Evolutionary conservation across 1,140 invertebrate species (phyloP).

Genomic region (Pararge aegeria): DNA sequence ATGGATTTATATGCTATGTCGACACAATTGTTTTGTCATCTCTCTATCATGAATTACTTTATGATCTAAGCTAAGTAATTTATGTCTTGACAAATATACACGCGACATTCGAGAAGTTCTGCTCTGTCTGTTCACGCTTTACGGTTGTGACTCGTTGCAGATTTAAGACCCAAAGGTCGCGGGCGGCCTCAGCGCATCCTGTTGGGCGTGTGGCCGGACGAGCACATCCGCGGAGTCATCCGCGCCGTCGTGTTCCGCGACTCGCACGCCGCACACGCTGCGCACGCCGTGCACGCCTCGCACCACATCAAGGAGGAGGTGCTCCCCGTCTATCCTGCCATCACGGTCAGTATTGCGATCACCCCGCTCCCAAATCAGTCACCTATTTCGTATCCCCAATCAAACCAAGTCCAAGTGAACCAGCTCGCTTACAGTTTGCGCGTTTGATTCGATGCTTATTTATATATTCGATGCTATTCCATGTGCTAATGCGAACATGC

Average conservation of each 20-base stretch:
- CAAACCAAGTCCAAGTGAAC: neutral
- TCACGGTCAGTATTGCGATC: constrained; percentile 69
- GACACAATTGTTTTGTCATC: no score
- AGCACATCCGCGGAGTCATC: constrained; percentile 94
- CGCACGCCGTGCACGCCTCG: constrained; percentile 82
- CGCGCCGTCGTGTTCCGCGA: constrained; percentile 95
- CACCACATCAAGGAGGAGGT: constrained; percentile 76
- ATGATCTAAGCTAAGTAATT: no score
- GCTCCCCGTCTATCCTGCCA: constrained; percentile 69
- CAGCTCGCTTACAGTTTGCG: constrained; percentile 17
- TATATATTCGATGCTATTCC: no score
- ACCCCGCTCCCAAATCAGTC: constrained; percentile 16
- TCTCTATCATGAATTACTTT: no score
- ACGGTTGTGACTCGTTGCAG: constrained; percentile 80
- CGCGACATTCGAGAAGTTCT: constrained; percentile 19
- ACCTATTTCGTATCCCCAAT: constrained; percentile 8
- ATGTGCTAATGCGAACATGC: constrained; percentile 48
- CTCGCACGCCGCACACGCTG: constrained; percentile 83
- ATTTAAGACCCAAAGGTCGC: constrained; percentile 93
- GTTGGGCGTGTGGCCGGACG: constrained; percentile 94
- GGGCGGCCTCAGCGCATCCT: constrained; percentile 93
- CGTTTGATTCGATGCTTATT: constrained; percentile 24
- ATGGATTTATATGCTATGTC: no score
- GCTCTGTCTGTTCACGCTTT: constrained; percentile 70
- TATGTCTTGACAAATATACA: constrained; percentile 1